These are phyloP conservation scores for Capitulum mitella DNA, from an alignment of 2,888 invertebrate genomes.

Conservation along the genomic window DNA sequence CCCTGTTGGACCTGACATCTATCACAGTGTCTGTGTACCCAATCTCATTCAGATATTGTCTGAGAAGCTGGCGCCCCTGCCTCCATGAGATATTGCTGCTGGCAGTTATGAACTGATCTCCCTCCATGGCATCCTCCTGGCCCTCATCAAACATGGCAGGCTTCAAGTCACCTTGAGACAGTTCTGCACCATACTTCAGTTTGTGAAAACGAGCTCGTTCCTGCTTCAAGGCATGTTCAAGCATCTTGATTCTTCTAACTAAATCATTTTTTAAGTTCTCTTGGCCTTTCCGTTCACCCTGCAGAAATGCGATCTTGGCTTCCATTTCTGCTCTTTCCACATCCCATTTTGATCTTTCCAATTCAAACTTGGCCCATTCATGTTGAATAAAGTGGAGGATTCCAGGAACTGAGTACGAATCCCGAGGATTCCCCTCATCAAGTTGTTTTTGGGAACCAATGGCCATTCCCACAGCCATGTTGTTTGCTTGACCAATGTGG, in stretches of 20 bases:
- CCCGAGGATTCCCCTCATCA: not conserved
- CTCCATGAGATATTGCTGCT: constrained; percentile 85
- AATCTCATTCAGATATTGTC: constrained; percentile 94
- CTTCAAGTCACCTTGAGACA: constrained; percentile 79
- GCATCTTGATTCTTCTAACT: constrained; percentile 97
- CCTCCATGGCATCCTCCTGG: constrained; percentile 51
- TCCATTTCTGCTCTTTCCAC: constrained; percentile 98
- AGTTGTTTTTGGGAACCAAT: not conserved
- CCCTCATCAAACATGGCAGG: constrained; percentile 47
- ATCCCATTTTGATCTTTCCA: constrained; percentile 99
- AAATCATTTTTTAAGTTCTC: constrained; percentile 98
- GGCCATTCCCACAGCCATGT: not conserved
- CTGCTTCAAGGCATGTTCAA: constrained; percentile 96
- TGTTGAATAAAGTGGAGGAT: constrained; percentile 99
- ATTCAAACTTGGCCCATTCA: constrained; percentile 99
- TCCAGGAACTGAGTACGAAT: constrained; percentile 88
- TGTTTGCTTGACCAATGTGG: constrained; percentile 9
- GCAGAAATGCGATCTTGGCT: constrained; percentile 96
- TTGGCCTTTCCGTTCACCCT: constrained; percentile 98
- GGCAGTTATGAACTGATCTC: constrained; percentile 64
- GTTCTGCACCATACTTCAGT: constrained; percentile 88
- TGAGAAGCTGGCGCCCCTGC: constrained; percentile 89
- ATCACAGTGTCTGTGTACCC: constrained; percentile 99
- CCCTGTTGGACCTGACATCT: constrained; percentile 94
- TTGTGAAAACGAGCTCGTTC: constrained; percentile 95